These are phyloP conservation scores for Bellardia pandia DNA, from an alignment of 2,888 invertebrate genomes.

Conservation along the genomic window DNA sequence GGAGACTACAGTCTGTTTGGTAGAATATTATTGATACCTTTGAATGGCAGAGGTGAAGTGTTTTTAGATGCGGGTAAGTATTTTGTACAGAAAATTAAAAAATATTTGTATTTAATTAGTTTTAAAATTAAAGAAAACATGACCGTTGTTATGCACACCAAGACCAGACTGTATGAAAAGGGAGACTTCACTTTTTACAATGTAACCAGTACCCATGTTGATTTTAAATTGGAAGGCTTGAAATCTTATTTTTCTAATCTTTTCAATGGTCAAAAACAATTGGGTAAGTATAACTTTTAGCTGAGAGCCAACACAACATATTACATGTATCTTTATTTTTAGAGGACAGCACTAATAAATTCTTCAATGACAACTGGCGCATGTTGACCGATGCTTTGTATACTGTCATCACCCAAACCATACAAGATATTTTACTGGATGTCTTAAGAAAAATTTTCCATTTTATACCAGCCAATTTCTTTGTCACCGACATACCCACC, in stretches of 20 bases:
- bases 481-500: slow-evolving; percentile 87
- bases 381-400: slow-evolving; percentile 89
- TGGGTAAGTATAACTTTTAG: slow-evolving; percentile 85
- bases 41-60: slow-evolving; percentile 88
- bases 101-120: not conserved
- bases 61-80: slow-evolving; percentile 89
- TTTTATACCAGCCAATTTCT: slow-evolving; percentile 89
- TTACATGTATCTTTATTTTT: slow-evolving; percentile 74
- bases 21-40: slow-evolving; percentile 88
- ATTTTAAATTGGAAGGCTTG: slow-evolving; percentile 88
- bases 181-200: slow-evolving; percentile 89
- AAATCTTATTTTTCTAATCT: slow-evolving; percentile 89
- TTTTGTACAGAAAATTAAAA: not conserved
- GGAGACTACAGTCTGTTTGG: slow-evolving; percentile 89
- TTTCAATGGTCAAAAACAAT: slow-evolving; percentile 89
- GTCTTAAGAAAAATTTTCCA: slow-evolving; percentile 89
- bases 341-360: slow-evolving; percentile 91
- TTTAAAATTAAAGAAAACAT: slow-evolving; percentile 85
- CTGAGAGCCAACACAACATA: too few species aligned
- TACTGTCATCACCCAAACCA: slow-evolving; percentile 88
- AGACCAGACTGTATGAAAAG: slow-evolving; percentile 87
- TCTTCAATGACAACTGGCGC: slow-evolving; percentile 90
- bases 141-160: slow-evolving; percentile 88
- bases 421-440: slow-evolving; percentile 88
- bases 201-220: slow-evolving; percentile 88